Evolutionary conservation across 1,140 invertebrate genomes (phyloP).

Genomic region (Drosophila lacteicornis): DNA sequence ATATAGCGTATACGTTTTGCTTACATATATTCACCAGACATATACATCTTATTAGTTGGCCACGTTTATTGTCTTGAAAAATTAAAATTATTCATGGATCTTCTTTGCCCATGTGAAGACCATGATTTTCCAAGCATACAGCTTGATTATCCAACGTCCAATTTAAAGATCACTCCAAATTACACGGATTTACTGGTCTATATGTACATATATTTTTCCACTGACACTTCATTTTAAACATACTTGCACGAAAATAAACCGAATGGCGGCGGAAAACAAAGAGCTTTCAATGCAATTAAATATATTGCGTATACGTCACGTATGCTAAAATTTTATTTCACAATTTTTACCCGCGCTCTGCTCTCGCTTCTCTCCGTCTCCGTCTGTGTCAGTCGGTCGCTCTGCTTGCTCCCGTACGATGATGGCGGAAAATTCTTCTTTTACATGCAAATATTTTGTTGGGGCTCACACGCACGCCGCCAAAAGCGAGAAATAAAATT

Average conservation of each 20-base stretch:
- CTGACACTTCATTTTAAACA: conserved; percentile 17
- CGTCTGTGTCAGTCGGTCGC: not conserved
- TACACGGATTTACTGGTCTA: not conserved
- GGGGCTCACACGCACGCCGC: conserved; percentile 35
- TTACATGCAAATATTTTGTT: conserved; percentile 63
- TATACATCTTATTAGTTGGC: not conserved
- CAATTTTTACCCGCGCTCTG: conserved; percentile 41
- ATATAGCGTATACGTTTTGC: not conserved
- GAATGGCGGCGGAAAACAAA: conserved; percentile 4
- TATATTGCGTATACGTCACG: conserved; percentile 62
- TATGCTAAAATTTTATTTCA: conserved; percentile 55
- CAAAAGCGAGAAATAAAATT: conserved; percentile 42
- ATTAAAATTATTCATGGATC: not conserved
- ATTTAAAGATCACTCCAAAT: not conserved
- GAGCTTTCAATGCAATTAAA: conserved; percentile 59
- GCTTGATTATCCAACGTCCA: not conserved
- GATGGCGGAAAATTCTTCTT: conserved; percentile 52
- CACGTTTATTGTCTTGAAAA: not conserved
- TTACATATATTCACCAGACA: not conserved
- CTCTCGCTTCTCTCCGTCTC: not conserved
- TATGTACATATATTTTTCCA: conserved; percentile 1
- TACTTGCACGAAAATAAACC: conserved; percentile 10
- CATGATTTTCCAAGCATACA: conserved; percentile 26
- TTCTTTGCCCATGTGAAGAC: not conserved
- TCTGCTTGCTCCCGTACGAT: conserved; percentile 6